Evolutionary conservation across 2,113 vertebrate genomes (phyloP).

Genomic region (Microcebus tavaratra): DNA sequence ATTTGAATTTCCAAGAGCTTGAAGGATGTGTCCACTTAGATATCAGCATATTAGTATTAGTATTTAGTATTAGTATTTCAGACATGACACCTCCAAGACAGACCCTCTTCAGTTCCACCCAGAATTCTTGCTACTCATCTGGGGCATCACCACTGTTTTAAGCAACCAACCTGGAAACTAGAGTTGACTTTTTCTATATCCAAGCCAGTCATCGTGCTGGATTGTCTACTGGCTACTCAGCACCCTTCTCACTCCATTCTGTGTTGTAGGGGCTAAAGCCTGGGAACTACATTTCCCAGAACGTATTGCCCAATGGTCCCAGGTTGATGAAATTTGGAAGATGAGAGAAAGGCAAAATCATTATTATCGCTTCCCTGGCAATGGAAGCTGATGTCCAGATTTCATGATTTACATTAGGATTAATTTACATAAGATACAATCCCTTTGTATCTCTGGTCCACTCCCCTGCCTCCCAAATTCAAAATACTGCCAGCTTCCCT

Average conservation of each 20-base stretch:
- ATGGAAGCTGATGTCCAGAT: neutral
- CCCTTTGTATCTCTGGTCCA: neutral
- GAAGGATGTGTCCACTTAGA: neutral
- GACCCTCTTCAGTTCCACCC: neutral
- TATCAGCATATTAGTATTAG: neutral
- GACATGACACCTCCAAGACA: neutral
- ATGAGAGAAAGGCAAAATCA: neutral
- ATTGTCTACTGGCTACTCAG: neutral
- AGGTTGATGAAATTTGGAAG: slow-evolving; percentile 17
- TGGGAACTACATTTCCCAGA: neutral
- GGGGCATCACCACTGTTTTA: neutral
- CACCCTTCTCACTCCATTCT: neutral
- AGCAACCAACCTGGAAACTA: neutral
- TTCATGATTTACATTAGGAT: neutral
- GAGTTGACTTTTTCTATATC: neutral
- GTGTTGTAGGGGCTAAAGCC: neutral
- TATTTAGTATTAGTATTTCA: neutral
- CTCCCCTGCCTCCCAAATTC: neutral
- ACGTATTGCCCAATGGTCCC: neutral
- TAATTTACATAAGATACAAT: neutral
- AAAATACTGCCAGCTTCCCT: neutral
- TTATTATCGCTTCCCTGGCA: neutral
- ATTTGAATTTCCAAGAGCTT: neutral
- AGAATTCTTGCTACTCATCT: neutral
- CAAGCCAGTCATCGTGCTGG: neutral